Conservation (phyloP, 2,797 vertebrate genomes). For the Periparus ater region DNA sequence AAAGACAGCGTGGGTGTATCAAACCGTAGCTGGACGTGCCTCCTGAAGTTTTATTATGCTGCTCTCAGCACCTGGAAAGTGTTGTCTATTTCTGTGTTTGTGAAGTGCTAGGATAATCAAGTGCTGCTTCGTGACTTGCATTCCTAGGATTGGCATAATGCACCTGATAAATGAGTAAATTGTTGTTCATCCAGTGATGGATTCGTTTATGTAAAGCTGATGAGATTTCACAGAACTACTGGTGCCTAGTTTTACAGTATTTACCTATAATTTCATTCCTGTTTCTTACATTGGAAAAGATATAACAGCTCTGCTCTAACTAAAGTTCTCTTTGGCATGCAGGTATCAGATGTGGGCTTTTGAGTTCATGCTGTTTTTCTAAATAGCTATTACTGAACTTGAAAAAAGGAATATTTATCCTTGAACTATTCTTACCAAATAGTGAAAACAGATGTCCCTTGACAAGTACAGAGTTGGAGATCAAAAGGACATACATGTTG, state of each 20-base stretch:
- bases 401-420: background rate
- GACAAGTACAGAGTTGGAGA: background rate
- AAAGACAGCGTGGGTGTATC: background rate
- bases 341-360: background rate
- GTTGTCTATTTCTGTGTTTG: background rate
- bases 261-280: background rate
- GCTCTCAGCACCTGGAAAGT: background rate
- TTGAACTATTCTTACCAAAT: background rate
- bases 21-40: rapidly evolving
- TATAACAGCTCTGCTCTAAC: background rate
- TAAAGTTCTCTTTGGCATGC: background rate
- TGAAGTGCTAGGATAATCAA: background rate
- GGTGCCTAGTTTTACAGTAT: background rate
- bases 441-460: background rate
- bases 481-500: background rate
- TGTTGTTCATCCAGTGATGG: background rate
- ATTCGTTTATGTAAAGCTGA: background rate
- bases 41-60: background rate
- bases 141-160: background rate
- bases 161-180: background rate
- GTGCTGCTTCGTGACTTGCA: background rate
- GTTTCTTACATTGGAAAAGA: background rate
- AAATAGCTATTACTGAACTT: background rate
- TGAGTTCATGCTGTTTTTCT: background rate
- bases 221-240: rapidly evolving